Evolutionary conservation across 2,797 vertebrate species (phyloP).

Genomic region (Crocodylus rhombifer): DNA sequence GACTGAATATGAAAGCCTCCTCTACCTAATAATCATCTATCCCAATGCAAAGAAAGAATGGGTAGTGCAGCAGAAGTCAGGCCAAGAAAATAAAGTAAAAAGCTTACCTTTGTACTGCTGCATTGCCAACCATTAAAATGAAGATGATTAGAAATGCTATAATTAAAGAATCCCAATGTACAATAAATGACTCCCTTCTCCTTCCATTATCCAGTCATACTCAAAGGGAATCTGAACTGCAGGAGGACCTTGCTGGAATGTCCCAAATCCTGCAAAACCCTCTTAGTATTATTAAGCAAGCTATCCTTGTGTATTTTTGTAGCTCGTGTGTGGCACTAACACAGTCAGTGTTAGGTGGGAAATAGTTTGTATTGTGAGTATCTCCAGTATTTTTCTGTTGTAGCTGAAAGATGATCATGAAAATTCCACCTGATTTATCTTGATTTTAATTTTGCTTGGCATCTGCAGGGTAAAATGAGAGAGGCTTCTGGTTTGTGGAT

Average conservation of each 20-base stretch:
- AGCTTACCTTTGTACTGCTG: too few relatives aligned
- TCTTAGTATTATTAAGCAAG: neutral
- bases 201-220: too few relatives aligned
- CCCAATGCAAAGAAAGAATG: too few relatives aligned
- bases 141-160: neutral
- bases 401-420: neutral
- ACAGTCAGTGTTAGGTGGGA: conserved; percentile 74
- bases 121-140: neutral
- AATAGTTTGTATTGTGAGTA: conserved; percentile 80
- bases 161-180: neutral
- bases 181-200: neutral
- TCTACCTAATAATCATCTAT: neutral
- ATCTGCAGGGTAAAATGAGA: neutral
- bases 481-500: neutral
- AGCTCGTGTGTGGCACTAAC: conserved; percentile 82
- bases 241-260: neutral
- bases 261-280: neutral
- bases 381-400: neutral
- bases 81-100: too few relatives aligned
- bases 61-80: too few relatives aligned
- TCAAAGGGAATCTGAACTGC: neutral
- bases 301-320: conserved; percentile 67
- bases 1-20: neutral
- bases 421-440: neutral
- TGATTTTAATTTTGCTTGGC: neutral